Evolutionary conservation across 2,113 vertebrate genomes (phyloP), one percentile per base, ranked within the genome.

Genomic region (Gavia stellata): DNA sequence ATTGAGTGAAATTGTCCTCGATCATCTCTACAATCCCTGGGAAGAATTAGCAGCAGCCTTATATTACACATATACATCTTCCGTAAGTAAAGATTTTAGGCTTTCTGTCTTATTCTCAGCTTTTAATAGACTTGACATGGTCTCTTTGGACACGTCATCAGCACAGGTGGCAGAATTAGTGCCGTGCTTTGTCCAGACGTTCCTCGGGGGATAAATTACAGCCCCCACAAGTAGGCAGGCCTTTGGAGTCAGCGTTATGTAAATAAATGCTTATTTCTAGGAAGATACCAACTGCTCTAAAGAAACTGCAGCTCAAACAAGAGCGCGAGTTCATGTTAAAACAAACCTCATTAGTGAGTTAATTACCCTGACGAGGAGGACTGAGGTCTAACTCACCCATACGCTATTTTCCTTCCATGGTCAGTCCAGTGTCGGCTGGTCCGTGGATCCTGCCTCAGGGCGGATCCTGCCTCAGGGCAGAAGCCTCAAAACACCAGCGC

Each of bases 31-130:
- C 93, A 96, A 96, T 92, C 86, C 86, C 80, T 7, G 12, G 56
- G 68, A 93, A 96, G 92, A 96, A 95, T 96, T 88, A 93, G 92
- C 75, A 94, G 86, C 92, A 74, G 95, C 61, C 72, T 66, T 81
- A 63, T 81, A 86, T 88, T 93, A 55, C 92, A 56, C 52, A 79
- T 68, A 88, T 92, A 49, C 15, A n/a, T 96, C 96, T 86, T 74
- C 90, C 44, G 8, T 31, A 88, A 82, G 75, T 26, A 84, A 88
- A 88, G 95, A 84, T 78, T 81, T 92, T 3, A 25, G 67, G 72
- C 87, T 92, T 53, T 85, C 84, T 72, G 14, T 87, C 78, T 85
- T 67, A 33, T 79, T 89, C 94, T 53, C 78, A 72, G 87, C 70
- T 91, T 81, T 84, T 92, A 85, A 81, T 24, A 84, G 90, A 49